These are phyloP conservation scores for Saccopteryx leptura DNA, from an alignment of 2,113 vertebrate species.

Conservation along the genomic window DNA sequence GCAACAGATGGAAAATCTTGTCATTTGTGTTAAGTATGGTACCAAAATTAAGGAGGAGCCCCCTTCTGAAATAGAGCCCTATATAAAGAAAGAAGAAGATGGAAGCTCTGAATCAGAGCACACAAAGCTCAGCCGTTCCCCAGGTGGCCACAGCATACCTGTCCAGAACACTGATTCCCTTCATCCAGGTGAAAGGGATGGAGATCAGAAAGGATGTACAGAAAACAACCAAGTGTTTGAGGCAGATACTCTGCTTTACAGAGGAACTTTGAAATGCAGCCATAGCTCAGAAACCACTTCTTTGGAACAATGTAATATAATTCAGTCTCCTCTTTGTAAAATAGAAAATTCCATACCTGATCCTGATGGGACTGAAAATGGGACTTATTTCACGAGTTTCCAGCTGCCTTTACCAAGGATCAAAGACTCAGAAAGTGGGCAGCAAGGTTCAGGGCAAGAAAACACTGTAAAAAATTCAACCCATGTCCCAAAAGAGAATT, in stretches of 20 bases:
- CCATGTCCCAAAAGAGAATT: slow-evolving; percentile 89
- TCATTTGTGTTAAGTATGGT: slow-evolving; percentile 90
- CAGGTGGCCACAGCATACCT: slow-evolving; percentile 60
- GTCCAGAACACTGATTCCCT: slow-evolving; percentile 69
- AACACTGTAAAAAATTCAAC: slow-evolving; percentile 83
- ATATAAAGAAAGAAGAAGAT: slow-evolving; percentile 79
- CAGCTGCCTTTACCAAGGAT: slow-evolving; percentile 92
- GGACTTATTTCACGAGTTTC: slow-evolving; percentile 85
- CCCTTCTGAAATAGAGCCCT: slow-evolving; percentile 73
- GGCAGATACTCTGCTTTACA: slow-evolving; percentile 79
- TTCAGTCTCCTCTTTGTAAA: slow-evolving; percentile 80
- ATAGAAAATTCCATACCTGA: slow-evolving; percentile 83
- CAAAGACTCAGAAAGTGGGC: slow-evolving; percentile 90
- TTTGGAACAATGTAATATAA: slow-evolving; percentile 83
- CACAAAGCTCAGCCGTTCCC: slow-evolving; percentile 42
- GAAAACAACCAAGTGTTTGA: slow-evolving; percentile 83
- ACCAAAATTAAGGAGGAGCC: slow-evolving; percentile 86
- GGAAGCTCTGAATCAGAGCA: slow-evolving; percentile 73
- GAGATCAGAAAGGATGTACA: slow-evolving; percentile 76
- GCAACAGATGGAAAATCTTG: slow-evolving; percentile 89
- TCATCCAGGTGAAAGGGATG: slow-evolving; percentile 59
- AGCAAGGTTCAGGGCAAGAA: slow-evolving; percentile 78
- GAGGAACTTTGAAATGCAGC: slow-evolving; percentile 88
- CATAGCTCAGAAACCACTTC: slow-evolving; percentile 84
- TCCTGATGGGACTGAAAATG: slow-evolving; percentile 87